Evolutionary conservation across 2,797 vertebrate species (phyloP), one percentile per base, ranked within the genome.

Genomic region (Crocodylus rhombifer): DNA sequence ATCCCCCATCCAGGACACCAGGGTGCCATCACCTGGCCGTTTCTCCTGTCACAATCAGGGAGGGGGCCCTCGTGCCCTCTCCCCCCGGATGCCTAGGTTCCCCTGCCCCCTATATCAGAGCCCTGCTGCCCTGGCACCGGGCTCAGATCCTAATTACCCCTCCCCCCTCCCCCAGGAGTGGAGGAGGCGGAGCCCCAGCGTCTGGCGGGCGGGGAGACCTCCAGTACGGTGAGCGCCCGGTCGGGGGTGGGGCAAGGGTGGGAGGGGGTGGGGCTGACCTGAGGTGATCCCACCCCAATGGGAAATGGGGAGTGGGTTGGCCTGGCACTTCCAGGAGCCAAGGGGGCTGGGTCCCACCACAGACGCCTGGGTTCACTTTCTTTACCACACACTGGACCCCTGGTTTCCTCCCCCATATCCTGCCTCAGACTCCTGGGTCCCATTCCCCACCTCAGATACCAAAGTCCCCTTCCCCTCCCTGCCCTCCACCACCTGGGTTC

Each of bases 201-300:
- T 21, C 95, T 56, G 14, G 86, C 63, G 74, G 81, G 57, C 42
- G 95, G 94, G 85, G 94, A 96, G 74, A 75, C 58, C 87, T 95
- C 95, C 88, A 97, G 84, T 64, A 97, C 64, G 87, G 97, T 97
- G 93, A 97, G 97, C 93, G 92, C 69, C 88, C 89, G 87, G 88
- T 77, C 84, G 80, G 88, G 93, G 96, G 84, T 61, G 63, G 33
- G 78, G 56, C 18, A 67, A 15, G 8, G 42, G 20, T 18, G 14
- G 17, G 81, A 63, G 67, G 30, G 20, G 56, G 26, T 14, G 33
- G 51, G n/a, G 65, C 36, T 26, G 67, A 30, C 26, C 73, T 42
- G 42, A 42, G 42, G 7, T 42, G 42, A 9, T 42, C 42, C 42
- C 42, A 42, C 42, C 42, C 42, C 42, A 7, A 8, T 42, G 42